Conservation (phyloP, 2,888 invertebrate genomes). For the Lithophane socia region DNA sequence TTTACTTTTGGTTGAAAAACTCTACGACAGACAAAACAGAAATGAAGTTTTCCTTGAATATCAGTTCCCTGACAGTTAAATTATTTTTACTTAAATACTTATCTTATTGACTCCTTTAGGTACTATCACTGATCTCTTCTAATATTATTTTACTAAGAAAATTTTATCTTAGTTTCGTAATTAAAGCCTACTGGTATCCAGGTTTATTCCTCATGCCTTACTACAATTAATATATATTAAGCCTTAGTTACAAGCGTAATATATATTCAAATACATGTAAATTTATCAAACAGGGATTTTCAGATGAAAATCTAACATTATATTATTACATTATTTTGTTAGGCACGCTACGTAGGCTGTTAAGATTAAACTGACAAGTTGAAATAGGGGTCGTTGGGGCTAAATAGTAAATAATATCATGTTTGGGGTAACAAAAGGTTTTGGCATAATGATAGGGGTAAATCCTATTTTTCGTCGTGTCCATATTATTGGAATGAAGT, state of each 20-base stretch:
- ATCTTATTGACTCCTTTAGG: neutral
- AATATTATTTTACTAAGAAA: neutral
- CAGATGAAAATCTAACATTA: conserved; percentile 41
- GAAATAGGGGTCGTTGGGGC: conserved; percentile 29
- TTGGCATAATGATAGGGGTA: neutral
- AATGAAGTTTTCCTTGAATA: neutral
- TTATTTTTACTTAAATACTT: neutral
- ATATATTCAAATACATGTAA: conserved; percentile 56
- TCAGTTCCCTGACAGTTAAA: neutral
- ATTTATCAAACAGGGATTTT: conserved; percentile 54
- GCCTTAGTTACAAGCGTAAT: conserved; percentile 28
- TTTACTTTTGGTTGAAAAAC: conserved; percentile 5
- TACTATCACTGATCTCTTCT: neutral
- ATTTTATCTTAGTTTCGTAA: neutral
- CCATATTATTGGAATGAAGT: neutral
- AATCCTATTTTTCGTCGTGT: neutral
- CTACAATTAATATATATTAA: conserved; percentile 33
- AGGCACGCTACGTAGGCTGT: conserved; percentile 9
- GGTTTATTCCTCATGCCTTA: neutral
- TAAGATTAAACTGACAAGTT: conserved; percentile 45
- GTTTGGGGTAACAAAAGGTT: conserved; percentile 13
- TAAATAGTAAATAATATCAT: conserved; percentile 14
- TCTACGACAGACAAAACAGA: neutral
- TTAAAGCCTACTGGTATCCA: neutral
- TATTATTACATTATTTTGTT: conserved; percentile 46